Conservation (phyloP, 1,140 invertebrate genomes). For the Drosophila lini region DNA sequence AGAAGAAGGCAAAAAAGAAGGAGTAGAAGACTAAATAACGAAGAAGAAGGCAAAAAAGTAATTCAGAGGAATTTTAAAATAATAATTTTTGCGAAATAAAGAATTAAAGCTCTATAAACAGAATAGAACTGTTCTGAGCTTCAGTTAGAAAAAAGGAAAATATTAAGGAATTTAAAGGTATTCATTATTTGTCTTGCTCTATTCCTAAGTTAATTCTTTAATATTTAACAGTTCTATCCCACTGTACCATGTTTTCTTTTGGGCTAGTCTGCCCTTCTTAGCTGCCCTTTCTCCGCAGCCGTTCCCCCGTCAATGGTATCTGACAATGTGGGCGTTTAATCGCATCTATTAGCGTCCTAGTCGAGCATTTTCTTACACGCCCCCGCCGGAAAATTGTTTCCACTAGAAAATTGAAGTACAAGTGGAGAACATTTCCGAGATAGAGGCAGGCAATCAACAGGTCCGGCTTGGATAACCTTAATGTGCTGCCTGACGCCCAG, state of each 20-base stretch:
- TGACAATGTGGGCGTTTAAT: slow-evolving; percentile 69
- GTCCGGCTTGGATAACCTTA: slow-evolving; percentile 30
- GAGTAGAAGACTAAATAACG: too few species aligned
- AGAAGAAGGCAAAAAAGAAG: too few species aligned
- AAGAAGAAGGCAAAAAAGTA: too few species aligned
- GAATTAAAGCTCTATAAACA: not conserved
- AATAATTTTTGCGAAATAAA: not conserved
- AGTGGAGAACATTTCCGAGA: slow-evolving; percentile 18
- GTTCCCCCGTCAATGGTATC: slow-evolving; percentile 39
- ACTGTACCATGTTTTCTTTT: slow-evolving; percentile 3
- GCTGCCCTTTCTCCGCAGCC: not conserved
- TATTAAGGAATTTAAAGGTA: not conserved
- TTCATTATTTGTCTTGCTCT: not conserved
- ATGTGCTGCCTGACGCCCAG: slow-evolving; percentile 1
- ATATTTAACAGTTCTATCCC: not conserved
- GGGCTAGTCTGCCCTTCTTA: not conserved
- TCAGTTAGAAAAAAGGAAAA: not conserved
- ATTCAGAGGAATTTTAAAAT: not conserved
- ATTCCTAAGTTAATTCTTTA: not conserved
- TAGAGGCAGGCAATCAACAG: slow-evolving; percentile 39
- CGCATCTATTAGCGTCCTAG: slow-evolving; percentile 75
- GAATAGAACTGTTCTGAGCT: not conserved
- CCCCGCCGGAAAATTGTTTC: slow-evolving; percentile 28
- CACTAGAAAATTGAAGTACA: slow-evolving; percentile 40
- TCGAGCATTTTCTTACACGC: slow-evolving; percentile 52